phyloP scores from a whole-genome alignment of 2,113 vertebrate genomes.

The Saccopteryx leptura region DNA sequence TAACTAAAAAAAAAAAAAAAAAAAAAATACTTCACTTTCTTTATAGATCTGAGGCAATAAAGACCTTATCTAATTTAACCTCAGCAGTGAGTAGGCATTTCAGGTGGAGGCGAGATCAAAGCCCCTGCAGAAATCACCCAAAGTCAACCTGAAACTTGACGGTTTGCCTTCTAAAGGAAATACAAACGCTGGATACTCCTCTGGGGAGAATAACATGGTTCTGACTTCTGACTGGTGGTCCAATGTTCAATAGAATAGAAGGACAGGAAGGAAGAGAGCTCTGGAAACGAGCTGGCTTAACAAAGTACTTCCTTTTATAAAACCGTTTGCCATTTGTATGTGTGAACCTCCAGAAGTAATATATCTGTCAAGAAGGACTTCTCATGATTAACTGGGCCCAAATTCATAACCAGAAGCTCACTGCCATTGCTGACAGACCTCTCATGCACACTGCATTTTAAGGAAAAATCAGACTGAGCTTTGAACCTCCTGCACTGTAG shows the following conservation, averaged over 20 bases:
- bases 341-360: neutral
- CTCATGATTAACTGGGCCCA: neutral
- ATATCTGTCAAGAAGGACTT: neutral
- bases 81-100: neutral
- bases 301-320: neutral
- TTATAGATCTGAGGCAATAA: neutral
- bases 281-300: neutral
- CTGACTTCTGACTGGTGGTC: neutral
- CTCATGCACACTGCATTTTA: neutral
- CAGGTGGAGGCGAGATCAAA: neutral
- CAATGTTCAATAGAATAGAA: neutral
- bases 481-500: neutral
- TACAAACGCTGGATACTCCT: neutral
- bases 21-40: conserved; percentile 30
- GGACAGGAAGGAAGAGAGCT: neutral
- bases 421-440: neutral
- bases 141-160: neutral
- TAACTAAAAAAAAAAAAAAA: too few relatives aligned
- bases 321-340: neutral
- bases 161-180: neutral
- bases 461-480: neutral
- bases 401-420: neutral
- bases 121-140: neutral
- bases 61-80: neutral
- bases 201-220: neutral